Evolutionary conservation across 2,888 invertebrate genomes (phyloP).

Genomic region (Diabrotica balteata): DNA sequence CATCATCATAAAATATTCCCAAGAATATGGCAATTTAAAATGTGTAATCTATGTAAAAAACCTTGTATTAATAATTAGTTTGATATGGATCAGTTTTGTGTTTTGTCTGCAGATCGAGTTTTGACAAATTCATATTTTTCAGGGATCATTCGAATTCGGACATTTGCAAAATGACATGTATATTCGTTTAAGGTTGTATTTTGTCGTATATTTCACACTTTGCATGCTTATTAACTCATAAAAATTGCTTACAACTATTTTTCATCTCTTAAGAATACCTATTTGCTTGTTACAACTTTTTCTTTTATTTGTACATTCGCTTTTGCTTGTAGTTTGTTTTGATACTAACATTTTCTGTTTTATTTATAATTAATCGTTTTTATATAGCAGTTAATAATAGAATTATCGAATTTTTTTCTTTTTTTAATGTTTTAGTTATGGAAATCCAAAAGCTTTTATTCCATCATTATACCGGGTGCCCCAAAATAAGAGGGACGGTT

Average conservation of each 20-base stretch:
- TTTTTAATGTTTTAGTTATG: too few species aligned
- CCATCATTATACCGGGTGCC: too few species aligned
- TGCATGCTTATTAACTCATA: conserved; percentile 1
- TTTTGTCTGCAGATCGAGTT: conserved; percentile 31
- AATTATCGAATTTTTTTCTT: too few species aligned
- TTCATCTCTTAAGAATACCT: not conserved
- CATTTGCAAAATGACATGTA: conserved; percentile 4
- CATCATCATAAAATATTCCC: too few species aligned
- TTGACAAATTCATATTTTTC: conserved; percentile 29
- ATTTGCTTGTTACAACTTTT: not conserved
- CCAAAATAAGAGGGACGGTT: too few species aligned
- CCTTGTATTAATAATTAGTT: not conserved
- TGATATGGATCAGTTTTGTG: conserved; percentile 29
- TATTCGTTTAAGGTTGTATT: conserved; percentile 26
- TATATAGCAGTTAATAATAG: too few species aligned
- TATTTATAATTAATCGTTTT: not conserved
- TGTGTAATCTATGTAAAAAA: too few species aligned
- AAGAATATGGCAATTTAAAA: too few species aligned
- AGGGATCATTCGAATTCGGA: conserved; percentile 22
- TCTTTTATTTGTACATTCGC: conserved; percentile 5
- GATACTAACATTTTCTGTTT: conserved; percentile 7
- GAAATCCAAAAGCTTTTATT: too few species aligned
- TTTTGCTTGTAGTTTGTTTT: conserved; percentile 25
- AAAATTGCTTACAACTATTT: not conserved
- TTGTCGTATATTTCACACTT: too few species aligned